A percentile compares a stretch with the other conserved stretches of the same genome.
Conservation (phyloP, 2,113 vertebrate genomes). For the Notothenia rossii region DNA sequence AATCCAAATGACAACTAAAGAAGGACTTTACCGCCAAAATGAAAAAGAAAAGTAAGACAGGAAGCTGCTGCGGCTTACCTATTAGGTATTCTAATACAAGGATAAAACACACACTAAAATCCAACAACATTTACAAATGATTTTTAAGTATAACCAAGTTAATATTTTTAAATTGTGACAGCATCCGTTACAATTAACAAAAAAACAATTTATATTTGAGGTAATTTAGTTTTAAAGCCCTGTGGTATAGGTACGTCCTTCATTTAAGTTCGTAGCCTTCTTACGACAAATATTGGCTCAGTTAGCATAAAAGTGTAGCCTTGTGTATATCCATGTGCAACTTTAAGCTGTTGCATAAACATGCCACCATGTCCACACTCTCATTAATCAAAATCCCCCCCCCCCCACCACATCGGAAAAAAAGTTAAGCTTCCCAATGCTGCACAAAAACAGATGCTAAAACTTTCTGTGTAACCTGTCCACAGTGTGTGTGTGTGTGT, state of each 20-base stretch:
- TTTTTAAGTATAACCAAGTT: no score
- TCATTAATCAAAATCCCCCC: constrained; percentile 20
- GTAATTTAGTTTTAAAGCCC: no score
- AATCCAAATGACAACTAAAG: not conserved
- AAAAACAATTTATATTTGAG: not conserved
- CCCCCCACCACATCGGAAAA: not conserved
- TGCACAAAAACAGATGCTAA: constrained; percentile 26
- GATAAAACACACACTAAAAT: no score
- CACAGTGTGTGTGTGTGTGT: no score
- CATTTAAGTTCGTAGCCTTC: not conserved
- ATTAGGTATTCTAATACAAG: not conserved
- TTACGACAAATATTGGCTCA: not conserved
- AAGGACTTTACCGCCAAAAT: not conserved
- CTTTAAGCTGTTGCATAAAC: constrained; percentile 29
- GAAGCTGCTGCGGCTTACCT: not conserved
- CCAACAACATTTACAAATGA: not conserved
- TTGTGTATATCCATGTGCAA: not conserved
- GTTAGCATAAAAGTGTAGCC: not conserved
- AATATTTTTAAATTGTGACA: no score
- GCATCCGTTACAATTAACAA: no score
- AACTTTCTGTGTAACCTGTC: not conserved
- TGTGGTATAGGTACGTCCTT: not conserved
- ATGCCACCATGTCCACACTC: constrained; percentile 19
- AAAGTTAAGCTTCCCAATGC: constrained; percentile 13
- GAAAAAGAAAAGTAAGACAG: no score